A percentile compares a stretch with the other conserved stretches of the same genome.
phyloP scores from a whole-genome alignment of 2,888 invertebrate genomes.

The Drosophila maculinotata region DNA sequence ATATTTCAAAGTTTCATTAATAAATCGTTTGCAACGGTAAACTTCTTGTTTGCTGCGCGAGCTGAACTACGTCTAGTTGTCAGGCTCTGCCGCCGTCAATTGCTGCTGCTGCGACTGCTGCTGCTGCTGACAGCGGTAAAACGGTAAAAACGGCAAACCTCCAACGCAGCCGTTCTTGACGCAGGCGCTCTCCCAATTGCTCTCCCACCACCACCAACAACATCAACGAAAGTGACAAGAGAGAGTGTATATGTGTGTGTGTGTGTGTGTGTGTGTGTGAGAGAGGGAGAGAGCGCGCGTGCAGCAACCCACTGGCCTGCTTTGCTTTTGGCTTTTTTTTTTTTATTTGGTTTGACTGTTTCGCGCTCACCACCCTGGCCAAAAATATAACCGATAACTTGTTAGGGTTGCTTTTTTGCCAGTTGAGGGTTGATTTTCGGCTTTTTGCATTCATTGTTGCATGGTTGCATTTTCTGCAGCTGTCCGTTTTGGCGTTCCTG shows the following conservation, averaged over 20 bases:
- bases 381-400: slow-evolving; percentile 35
- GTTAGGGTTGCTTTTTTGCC: slow-evolving; percentile 32
- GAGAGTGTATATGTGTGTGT: slow-evolving; percentile 1
- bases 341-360: no score
- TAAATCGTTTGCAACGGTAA: slow-evolving; percentile 21
- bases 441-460: slow-evolving; percentile 33
- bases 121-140: slow-evolving; percentile 25
- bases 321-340: slow-evolving; percentile 18
- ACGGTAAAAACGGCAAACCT: slow-evolving; percentile 26
- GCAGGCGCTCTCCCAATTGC: slow-evolving; percentile 59
- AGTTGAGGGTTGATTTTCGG: slow-evolving; percentile 34
- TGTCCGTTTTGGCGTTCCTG: slow-evolving; percentile 23
- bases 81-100: slow-evolving; percentile 21
- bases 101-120: slow-evolving; percentile 11
- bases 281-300: slow-evolving; percentile 16
- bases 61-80: slow-evolving; percentile 77
- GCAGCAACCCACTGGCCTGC: slow-evolving; percentile 39
- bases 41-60: slow-evolving; percentile 59
- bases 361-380: slow-evolving; percentile 32
- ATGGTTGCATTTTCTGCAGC: slow-evolving; percentile 65
- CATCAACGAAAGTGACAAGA: slow-evolving; percentile 21
- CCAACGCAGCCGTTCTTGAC: slow-evolving; percentile 53
- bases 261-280: slow-evolving; percentile 8
- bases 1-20: slow-evolving; percentile 32
- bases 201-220: slow-evolving; percentile 49